Base-by-base conservation (phyloP, 1,140 invertebrate genomes). In the Apis mellifera region DNA sequence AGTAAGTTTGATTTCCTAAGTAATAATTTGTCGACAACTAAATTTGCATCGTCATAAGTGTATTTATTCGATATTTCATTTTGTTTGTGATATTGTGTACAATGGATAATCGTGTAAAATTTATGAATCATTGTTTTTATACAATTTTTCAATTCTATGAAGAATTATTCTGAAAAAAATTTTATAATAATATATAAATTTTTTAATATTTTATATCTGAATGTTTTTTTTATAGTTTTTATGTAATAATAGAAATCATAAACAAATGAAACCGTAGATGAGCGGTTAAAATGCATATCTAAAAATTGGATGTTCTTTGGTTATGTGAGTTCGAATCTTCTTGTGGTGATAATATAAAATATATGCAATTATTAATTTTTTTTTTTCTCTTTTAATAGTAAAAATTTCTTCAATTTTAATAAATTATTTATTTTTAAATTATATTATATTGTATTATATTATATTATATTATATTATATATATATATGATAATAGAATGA, bases 291-390 rank as follows among this genome's bases (percentile, higher is more conserved):
- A 93, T 93, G 94, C 94, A 94, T 94, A 94, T 94, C 94, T 95
- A 94, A 93, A 94, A 94, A 95, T 95, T 94, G 94, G 94, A 95
- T 95, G 94, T 93, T 94, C 94, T 95, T 93, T 94, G 94, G 94
- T 93, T 93, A 93, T 94, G 94, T 94, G 94, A 94, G 94, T 94
- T 94, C 93, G 92, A 97, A 96, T 97, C 96, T 97, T 96, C 96
- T 95, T 96, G 96, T 96, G 96, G 75, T 19, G 68, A 32, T 42
- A 42, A 42, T 42, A 1, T 23, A 1, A 42, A 42, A 26, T 26
- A 26, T 26, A 26, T 1, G 7, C 48, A 1, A 62, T 52, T 15
- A 8, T 75, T 73, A 48, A 19, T 71, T 71, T 68, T 64, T 75
- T 26, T 1, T 55, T 71, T 71, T 26, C 12, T 54, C 19, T 9